Evolutionary conservation across 1,140 invertebrate species (phyloP), one percentile per base, ranked within the genome.

Genomic region (Drosophila pectinifera): DNA sequence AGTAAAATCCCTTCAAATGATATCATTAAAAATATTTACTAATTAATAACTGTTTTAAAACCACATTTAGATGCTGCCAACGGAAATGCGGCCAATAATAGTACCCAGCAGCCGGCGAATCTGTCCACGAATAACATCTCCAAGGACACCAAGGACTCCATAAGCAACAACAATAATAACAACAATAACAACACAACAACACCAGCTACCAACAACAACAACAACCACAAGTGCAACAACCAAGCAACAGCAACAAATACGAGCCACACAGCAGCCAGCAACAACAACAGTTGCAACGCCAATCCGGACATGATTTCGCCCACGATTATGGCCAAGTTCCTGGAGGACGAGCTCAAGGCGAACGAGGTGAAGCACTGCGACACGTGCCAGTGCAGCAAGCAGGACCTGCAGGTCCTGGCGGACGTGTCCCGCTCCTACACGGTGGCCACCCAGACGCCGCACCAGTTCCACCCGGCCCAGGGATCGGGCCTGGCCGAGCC

Each of bases 291-390:
- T 93, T 90, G 82, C 88, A 93, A 65, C 34, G 90, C 92, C 73
- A 94, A 95, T 78, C 93, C 94, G 20, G 97, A 98, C 67, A 95
- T 96, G 79, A 97, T 99, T 22, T 98, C 97, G 10, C 97, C 97
- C 34, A 96, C 97, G 14, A 95, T 98, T 48, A 97, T 99, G 95
- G 97, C 97, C 3, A 98, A 98, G 94, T 96, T 98, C 45, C 93
- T 99, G 28, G 96, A 98, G 91, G 97, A 98, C 74, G 94, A 94
- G 86, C 96, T 94, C 91, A 96, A 94, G 93, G 96, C 94, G 93
- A 95, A 94, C 79, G 94, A 95, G 61, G 94, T 95, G 8, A 96
- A 96, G 91, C 97, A 97, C 80, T 97, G 96, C 92, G 95, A 96
- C 68, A 96, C 95, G 1, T 97, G 96, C 80, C 95, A 94, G 42